phyloP scores from a whole-genome alignment of 2,797 vertebrate genomes.

The Sebastes kiyomatsui region DNA sequence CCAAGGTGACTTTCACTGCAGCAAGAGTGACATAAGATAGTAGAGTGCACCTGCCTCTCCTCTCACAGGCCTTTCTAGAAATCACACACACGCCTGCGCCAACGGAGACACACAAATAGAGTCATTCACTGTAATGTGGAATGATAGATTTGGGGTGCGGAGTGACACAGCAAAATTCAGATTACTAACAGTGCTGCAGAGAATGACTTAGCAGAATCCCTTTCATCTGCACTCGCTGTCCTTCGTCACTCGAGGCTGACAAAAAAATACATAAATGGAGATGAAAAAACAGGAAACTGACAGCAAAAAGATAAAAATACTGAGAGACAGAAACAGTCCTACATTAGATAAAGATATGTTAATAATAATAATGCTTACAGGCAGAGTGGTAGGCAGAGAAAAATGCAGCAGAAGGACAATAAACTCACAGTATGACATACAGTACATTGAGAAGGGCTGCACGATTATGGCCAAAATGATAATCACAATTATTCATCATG shows the following conservation, averaged over 20 bases:
- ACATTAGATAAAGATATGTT: not conserved
- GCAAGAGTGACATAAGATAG: constrained; percentile 41
- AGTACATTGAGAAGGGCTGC: no score
- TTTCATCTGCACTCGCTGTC: constrained; percentile 34
- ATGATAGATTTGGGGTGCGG: constrained; percentile 67
- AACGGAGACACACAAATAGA: constrained; percentile 18
- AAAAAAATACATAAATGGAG: not conserved
- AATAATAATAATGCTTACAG: not conserved
- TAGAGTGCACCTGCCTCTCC: constrained; percentile 32
- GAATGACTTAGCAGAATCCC: constrained; percentile 65
- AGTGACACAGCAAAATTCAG: constrained; percentile 68
- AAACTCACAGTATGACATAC: not conserved
- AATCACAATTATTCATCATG: no score
- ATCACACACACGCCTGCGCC: not conserved
- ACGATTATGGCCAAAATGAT: no score
- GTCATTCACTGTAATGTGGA: constrained; percentile 44
- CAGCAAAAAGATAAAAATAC: constrained; percentile 6
- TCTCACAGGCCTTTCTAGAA: constrained; percentile 13
- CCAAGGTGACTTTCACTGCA: constrained; percentile 64
- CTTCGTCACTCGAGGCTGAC: constrained; percentile 6
- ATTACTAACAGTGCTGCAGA: constrained; percentile 43
- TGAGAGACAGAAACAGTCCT: not conserved
- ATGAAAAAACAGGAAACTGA: not conserved
- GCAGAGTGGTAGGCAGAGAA: not conserved
- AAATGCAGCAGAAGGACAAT: not conserved